Base-by-base conservation (phyloP, 53 echinoderm and acorn worm species). In the Antedon mediterranea region DNA sequence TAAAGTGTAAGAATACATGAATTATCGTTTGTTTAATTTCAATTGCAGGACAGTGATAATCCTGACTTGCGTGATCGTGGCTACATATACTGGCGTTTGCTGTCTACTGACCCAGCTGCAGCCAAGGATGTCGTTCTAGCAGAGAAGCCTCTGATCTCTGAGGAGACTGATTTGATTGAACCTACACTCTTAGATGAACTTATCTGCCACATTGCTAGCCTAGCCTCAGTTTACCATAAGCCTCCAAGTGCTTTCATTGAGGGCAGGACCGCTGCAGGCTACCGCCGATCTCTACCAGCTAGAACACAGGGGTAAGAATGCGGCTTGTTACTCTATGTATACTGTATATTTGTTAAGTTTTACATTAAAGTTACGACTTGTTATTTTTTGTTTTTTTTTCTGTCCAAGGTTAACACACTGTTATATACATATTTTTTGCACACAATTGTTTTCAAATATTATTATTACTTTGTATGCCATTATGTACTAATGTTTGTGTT, bases 221-320 rank as follows among this genome's bases (percentile, higher is more conserved):
- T 94, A 73, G 95, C 95, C n/a, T 94, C 95, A 0, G 95, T 94
- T 81, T 94, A 94, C 74, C 95, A 94, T 86, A 94, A 94, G 37
- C 95, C 95, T 0, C 95, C 95, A 27, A 94, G 95, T 79, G 95
- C 95, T 23, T 94, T 94, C 73, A 91, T 94, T 43, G 95, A 94
- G 72, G 95, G 95, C 3, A 87, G 95, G 32, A 84, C 91, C 15
- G 89, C 86, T 71, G 79, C 88, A 43, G 57, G 57, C 57, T 57
- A 57, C 23, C 81, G 93, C 34, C 76, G 93, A 32, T 86, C 88
- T 74, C 82, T 93, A 34, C 93, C 93, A 0, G 88, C 86, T 3
- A 81, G 93, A 57, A 44, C 93, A 30, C 85, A 90, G 30, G 93
- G 90, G 93, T 93, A 83, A 57, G 20, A 57, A 57, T 57, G 11